These are phyloP conservation scores for Microcebus jonahi DNA, from an alignment of 2,113 vertebrate genomes.

Conservation along the genomic window DNA sequence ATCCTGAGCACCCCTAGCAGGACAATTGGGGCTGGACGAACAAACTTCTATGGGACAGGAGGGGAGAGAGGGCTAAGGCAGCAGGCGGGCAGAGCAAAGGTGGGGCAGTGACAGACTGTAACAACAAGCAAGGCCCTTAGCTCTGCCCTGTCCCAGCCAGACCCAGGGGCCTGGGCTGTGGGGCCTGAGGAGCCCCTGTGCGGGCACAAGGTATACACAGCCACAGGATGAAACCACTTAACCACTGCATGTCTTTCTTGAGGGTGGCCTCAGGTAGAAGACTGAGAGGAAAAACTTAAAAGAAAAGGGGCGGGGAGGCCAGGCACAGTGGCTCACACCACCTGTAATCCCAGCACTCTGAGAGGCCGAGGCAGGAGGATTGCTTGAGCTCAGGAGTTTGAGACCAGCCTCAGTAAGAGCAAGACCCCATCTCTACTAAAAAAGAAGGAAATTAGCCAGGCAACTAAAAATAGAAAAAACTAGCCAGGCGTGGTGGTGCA, in stretches of 20 bases:
- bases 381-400: no score
- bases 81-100: background rate
- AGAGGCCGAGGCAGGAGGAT: no score
- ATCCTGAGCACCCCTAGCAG: background rate
- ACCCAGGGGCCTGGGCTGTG: background rate
- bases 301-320: background rate
- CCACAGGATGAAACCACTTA: fast-evolving
- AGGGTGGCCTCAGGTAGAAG: background rate
- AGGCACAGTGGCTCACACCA: no score
- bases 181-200: background rate
- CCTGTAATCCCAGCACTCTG: no score
- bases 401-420: no score
- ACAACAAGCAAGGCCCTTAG: background rate
- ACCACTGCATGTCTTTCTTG: fast-evolving
- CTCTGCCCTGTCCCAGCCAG: background rate
- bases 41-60: background rate
- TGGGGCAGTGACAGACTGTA: background rate
- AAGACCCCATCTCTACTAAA: no score
- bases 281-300: background rate
- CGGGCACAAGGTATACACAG: background rate
- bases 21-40: background rate
- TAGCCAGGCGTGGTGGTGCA: no score
- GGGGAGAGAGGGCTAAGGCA: background rate
- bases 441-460: no score
- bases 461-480: no score